A percentile compares a stretch with the other conserved stretches of the same genome.
phyloP scores from a whole-genome alignment of 2,888 invertebrate species.

The Chrysolina oricalcia region DNA sequence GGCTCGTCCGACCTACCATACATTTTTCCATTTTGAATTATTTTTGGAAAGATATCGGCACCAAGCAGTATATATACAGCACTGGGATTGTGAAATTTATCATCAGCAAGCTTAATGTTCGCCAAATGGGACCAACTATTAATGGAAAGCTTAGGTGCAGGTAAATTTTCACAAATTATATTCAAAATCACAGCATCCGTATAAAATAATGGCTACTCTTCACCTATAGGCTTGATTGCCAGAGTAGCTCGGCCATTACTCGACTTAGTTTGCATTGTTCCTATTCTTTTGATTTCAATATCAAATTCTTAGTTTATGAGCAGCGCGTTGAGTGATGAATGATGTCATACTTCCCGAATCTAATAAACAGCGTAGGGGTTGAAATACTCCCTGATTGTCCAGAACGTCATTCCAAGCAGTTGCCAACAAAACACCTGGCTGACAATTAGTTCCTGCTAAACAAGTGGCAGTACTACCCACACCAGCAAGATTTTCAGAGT shows the following conservation, averaged over 20 bases:
- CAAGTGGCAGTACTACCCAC: too few relatives aligned
- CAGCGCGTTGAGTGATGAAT: background rate
- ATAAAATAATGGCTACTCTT: background rate
- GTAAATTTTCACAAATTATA: slow-evolving; percentile 3
- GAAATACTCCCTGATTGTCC: background rate
- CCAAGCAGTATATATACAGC: background rate
- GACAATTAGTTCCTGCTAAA: too few relatives aligned
- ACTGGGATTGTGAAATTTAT: background rate
- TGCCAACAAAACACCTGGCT: background rate
- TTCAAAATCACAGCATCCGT: slow-evolving; percentile 1
- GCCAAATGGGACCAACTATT: too few relatives aligned
- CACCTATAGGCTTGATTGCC: background rate
- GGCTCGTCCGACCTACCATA: background rate
- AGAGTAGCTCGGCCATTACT: background rate
- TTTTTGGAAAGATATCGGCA: background rate
- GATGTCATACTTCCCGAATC: slow-evolving; percentile 3
- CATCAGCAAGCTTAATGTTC: too few relatives aligned
- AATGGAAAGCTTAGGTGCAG: background rate
- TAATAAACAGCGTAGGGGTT: background rate
- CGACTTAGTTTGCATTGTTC: background rate
- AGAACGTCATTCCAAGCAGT: background rate
- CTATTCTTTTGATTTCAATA: slow-evolving; percentile 9
- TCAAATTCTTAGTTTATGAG: background rate
- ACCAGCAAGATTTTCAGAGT: too few relatives aligned
- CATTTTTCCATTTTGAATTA: background rate